phyloP scores from a whole-genome alignment of 1,140 invertebrate species.

The Arctopsyche grandis region DNA sequence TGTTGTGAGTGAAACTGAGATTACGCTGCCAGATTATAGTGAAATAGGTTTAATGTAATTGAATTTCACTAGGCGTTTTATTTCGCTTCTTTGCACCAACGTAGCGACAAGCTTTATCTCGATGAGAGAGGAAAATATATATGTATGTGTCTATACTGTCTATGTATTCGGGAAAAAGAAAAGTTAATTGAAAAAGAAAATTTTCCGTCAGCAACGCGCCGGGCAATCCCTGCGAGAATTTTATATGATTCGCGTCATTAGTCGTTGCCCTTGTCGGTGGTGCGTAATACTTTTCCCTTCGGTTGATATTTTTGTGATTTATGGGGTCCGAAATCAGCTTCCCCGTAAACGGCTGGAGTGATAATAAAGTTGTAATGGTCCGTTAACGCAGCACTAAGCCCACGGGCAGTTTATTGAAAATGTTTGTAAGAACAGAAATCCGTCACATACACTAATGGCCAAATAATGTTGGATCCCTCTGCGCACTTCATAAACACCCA shows the following conservation, averaged over 20 bases:
- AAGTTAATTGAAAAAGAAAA: conserved; percentile 19
- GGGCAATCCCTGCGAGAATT: neutral
- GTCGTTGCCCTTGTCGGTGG: neutral
- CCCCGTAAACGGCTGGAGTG: conserved; percentile 14
- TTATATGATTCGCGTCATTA: conserved; percentile 19
- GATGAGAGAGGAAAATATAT: conserved; percentile 1
- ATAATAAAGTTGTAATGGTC: conserved; percentile 28
- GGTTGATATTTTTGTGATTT: conserved; percentile 14
- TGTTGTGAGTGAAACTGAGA: conserved; percentile 38
- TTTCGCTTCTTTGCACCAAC: conserved; percentile 21
- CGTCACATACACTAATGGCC: conserved; percentile 31
- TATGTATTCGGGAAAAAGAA: neutral
- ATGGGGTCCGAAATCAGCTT: neutral
- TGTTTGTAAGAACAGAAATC: conserved; percentile 29
- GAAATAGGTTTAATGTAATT: conserved; percentile 50
- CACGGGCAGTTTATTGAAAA: conserved; percentile 19
- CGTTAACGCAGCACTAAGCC: conserved; percentile 6
- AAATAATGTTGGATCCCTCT: conserved; percentile 34
- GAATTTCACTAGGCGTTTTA: conserved; percentile 47
- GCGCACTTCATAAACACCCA: neutral
- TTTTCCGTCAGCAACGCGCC: too few relatives aligned
- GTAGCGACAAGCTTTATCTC: conserved; percentile 25
- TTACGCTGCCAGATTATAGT: conserved; percentile 49
- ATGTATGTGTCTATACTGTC: neutral
- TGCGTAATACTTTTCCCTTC: conserved; percentile 12